Conservation (phyloP, 1,140 invertebrate species). For the Drosophila fuyamai region DNA sequence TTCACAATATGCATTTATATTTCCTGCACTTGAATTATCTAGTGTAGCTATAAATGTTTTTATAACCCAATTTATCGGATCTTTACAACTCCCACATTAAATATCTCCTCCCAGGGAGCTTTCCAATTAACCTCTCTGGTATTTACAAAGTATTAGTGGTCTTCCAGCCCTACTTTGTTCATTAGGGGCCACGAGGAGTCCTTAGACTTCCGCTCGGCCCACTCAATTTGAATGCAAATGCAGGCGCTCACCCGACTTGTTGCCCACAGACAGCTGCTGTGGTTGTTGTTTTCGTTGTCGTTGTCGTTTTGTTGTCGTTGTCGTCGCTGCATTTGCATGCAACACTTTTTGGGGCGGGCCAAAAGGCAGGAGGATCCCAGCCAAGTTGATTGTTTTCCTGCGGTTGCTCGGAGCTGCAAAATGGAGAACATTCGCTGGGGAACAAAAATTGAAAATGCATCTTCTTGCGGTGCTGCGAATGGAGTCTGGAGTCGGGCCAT, state of each 20-base stretch:
- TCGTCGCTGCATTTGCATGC: slow-evolving; percentile 65
- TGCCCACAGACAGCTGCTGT: slow-evolving; percentile 48
- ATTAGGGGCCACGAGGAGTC: slow-evolving; percentile 47
- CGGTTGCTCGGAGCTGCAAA: slow-evolving; percentile 70
- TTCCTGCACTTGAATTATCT: too few relatives aligned
- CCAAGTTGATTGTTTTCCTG: slow-evolving; percentile 73
- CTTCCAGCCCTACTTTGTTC: slow-evolving; percentile 38
- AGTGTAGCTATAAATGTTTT: too few relatives aligned
- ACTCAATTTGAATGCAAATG: slow-evolving; percentile 56
- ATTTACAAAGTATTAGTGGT: slow-evolving; percentile 15
- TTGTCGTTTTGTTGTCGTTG: slow-evolving; percentile 31
- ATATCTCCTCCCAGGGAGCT: background rate
- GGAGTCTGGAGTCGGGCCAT: slow-evolving; percentile 52
- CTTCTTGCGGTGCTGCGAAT: slow-evolving; percentile 29
- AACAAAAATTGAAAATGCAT: slow-evolving; percentile 74
- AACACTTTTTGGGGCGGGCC: slow-evolving; percentile 51
- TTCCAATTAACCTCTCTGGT: slow-evolving; percentile 17
- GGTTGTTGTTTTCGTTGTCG: slow-evolving; percentile 48
- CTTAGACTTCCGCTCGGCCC: slow-evolving; percentile 4
- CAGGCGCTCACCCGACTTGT: slow-evolving; percentile 39
- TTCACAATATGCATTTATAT: too few relatives aligned
- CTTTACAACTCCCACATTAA: background rate
- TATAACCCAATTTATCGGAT: too few relatives aligned
- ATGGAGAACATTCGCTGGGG: slow-evolving; percentile 57
- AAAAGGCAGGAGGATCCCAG: slow-evolving; percentile 26